Evolutionary conservation across 2,888 invertebrate species (phyloP).

Genomic region (Drosophila helvetica): DNA sequence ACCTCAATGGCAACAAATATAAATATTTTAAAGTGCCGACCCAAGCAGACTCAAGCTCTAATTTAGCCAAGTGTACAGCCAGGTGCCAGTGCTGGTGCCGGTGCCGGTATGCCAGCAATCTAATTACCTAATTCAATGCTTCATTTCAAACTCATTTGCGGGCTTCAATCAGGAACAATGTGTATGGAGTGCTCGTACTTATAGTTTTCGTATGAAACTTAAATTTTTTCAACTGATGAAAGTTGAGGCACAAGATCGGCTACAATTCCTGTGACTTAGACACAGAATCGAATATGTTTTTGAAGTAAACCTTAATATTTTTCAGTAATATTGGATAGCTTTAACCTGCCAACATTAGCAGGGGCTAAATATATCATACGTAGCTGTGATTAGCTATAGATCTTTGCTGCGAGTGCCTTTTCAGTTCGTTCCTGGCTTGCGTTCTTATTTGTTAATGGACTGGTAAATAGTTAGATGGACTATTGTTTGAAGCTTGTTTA

Average conservation of each 20-base stretch:
- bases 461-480: not conserved
- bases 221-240: too few relatives aligned
- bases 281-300: too few relatives aligned
- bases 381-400: too few relatives aligned
- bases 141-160: not conserved
- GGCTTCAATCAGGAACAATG: not conserved
- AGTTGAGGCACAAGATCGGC: too few relatives aligned
- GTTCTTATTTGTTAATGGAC: not conserved
- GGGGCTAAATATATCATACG: too few relatives aligned
- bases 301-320: too few relatives aligned
- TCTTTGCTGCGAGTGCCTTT: too few relatives aligned
- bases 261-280: too few relatives aligned
- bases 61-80: slow-evolving; percentile 1
- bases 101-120: not conserved
- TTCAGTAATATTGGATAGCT: too few relatives aligned
- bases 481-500: slow-evolving; percentile 11
- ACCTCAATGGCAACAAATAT: slow-evolving; percentile 30
- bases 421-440: not conserved
- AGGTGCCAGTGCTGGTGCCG: not conserved
- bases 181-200: not conserved
- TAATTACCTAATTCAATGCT: slow-evolving; percentile 10
- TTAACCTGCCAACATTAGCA: too few relatives aligned
- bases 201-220: too few relatives aligned
- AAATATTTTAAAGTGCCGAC: slow-evolving; percentile 53
- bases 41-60: slow-evolving; percentile 15